Conservation (phyloP, 2,888 invertebrate genomes). For the Erebia ligea region DNA sequence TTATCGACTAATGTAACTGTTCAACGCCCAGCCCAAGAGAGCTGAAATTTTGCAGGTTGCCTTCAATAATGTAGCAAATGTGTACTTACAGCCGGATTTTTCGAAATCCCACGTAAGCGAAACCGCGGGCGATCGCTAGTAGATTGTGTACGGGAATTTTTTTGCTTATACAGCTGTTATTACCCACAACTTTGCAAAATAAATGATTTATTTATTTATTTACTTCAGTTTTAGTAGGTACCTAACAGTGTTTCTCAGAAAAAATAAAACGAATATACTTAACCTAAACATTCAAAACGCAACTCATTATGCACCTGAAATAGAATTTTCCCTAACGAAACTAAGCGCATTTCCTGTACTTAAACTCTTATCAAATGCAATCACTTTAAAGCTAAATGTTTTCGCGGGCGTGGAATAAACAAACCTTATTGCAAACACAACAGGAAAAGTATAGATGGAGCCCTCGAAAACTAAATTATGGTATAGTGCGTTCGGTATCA, state of each 20-base stretch:
- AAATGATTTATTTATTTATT: too few relatives aligned
- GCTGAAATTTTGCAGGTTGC: too few relatives aligned
- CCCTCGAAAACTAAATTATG: background rate
- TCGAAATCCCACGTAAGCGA: too few relatives aligned
- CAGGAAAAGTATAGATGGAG: background rate
- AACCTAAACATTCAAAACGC: conserved; percentile 1
- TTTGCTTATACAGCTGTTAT: too few relatives aligned
- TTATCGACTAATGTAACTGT: too few relatives aligned
- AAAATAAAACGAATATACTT: background rate
- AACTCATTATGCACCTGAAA: conserved; percentile 23
- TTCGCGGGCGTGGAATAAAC: conserved; percentile 25
- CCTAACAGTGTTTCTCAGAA: background rate
- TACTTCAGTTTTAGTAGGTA: background rate
- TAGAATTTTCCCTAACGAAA: conserved; percentile 20
- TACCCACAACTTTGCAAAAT: too few relatives aligned
- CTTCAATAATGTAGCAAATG: too few relatives aligned
- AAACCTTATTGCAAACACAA: background rate
- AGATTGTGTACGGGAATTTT: too few relatives aligned
- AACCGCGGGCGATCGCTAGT: background rate
- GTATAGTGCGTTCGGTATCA: too few relatives aligned
- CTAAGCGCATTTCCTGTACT: conserved; percentile 25
- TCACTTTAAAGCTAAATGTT: conserved; percentile 30
- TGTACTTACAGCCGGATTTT: too few relatives aligned
- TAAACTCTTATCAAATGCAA: conserved; percentile 35
- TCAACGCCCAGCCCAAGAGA: too few relatives aligned